Evolutionary conservation across 2,797 vertebrate genomes (phyloP), one percentile per base, ranked within the genome.

Genomic region (Chromobotia macracanthus): DNA sequence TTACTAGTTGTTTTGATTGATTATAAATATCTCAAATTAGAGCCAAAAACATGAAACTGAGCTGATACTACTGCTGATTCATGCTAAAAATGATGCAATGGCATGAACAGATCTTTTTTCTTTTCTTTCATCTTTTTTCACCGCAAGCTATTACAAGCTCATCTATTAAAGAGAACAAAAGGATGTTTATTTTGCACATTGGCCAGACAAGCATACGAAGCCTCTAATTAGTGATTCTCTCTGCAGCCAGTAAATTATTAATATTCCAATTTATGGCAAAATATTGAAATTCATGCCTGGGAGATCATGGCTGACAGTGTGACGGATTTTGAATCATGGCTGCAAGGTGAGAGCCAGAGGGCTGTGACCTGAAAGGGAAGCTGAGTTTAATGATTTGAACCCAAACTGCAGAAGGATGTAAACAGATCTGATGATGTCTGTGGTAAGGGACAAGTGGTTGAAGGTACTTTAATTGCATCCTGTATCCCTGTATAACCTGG

Each of bases 161-260:
- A 67, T 81, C 58, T 82, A 79, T 79, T 84, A 75, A 18, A 25
- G 28, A 80, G 80, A 86, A 86, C 75, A 84, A 83, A 88, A 75
- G 80, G 65, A 68, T 84, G 80, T 86, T 88, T 87, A 82, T 83
- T 81, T 85, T 81, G 68, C 79, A 78, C 71, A 80, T 81, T 72
- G 58, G 55, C 77, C 53, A 56, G 58, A 51, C 61, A 73, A 67
- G 80, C 65, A 82, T 41, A 69, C 71, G 73, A 85, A 83, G 72
- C 19, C 82, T 72, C 87, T 93, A 91, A 90, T 93, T 93, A 91
- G 85, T 78, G 73, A 87, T 83, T 90, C 90, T 87, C 89, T 88
- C 84, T 85, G 85, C 84, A 84, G 86, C 82, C 80, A 86, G 87
- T 92, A 87, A 91, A 91, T 93, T 93, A 93, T 92, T 92, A 91